Evolutionary conservation across 2,888 invertebrate genomes (phyloP).

Genomic region (Capitulum mitella): DNA sequence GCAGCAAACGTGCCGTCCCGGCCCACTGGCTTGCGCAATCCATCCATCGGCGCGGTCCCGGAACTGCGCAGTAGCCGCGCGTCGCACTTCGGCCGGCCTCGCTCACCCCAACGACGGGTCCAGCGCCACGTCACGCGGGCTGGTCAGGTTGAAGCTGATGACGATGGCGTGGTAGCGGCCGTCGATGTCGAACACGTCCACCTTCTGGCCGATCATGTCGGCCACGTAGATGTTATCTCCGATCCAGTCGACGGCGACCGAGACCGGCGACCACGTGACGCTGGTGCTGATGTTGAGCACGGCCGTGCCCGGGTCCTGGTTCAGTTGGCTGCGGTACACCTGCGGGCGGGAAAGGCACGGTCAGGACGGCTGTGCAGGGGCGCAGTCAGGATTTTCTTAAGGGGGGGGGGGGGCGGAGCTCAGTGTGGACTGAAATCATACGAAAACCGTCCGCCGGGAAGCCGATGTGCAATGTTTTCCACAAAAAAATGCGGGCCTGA

Average conservation of each 20-base stretch:
- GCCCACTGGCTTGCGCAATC: no score
- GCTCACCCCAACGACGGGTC: constrained; percentile 76
- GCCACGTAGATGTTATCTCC: constrained; percentile 93
- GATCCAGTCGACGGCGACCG: constrained; percentile 93
- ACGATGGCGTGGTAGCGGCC: constrained; percentile 84
- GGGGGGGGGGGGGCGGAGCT: no score
- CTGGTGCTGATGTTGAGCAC: constrained; percentile 50
- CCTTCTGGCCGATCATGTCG: constrained; percentile 83
- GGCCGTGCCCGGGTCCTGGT: constrained; percentile 63
- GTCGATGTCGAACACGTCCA: constrained; percentile 85
- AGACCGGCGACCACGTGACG: constrained; percentile 67
- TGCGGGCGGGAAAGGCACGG: no score
- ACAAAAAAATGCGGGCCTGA: no score
- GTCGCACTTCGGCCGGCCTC: no score
- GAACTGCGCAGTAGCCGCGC: no score
- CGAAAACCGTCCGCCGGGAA: no score
- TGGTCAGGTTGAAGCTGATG: constrained; percentile 80
- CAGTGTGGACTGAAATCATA: no score
- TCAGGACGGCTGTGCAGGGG: constrained; percentile 31
- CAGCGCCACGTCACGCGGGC: constrained; percentile 82
- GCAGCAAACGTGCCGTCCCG: no score
- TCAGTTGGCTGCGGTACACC: constrained; percentile 31
- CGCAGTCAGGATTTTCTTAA: no score
- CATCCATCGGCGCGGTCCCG: no score
- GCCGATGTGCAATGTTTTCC: no score